phyloP scores from a whole-genome alignment of 2,888 invertebrate genomes.

The Micoletzkya japonica region DNA sequence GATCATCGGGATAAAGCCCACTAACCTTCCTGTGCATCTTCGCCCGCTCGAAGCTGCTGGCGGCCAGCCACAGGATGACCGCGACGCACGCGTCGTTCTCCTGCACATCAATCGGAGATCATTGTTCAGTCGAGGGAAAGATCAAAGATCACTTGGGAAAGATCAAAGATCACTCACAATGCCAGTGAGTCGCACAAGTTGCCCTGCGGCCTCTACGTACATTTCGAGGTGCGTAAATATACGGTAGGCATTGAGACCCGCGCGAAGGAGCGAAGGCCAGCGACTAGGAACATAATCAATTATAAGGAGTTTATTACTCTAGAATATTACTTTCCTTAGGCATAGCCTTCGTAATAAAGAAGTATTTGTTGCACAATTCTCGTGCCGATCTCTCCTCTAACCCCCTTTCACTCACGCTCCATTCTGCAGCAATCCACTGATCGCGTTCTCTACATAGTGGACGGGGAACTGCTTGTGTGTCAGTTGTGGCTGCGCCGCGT shows the following conservation, averaged over 20 bases:
- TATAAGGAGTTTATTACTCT: neutral
- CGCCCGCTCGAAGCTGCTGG: constrained; percentile 89
- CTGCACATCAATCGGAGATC: too few species aligned
- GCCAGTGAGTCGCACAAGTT: constrained; percentile 39
- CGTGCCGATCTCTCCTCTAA: neutral
- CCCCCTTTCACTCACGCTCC: constrained; percentile 25
- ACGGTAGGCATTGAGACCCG: constrained; percentile 34
- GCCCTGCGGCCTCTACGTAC: constrained; percentile 80
- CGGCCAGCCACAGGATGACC: constrained; percentile 65
- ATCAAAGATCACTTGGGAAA: too few species aligned
- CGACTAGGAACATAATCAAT: constrained; percentile 6
- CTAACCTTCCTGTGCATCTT: constrained; percentile 66
- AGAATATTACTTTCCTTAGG: neutral
- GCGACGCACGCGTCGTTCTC: constrained; percentile 89
- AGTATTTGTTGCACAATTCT: neutral
- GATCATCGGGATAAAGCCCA: neutral
- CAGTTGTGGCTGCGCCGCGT: constrained; percentile 70
- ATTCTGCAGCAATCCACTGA: constrained; percentile 30
- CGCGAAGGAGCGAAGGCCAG: constrained; percentile 28
- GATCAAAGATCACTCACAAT: constrained; percentile 23
- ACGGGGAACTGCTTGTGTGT: constrained; percentile 71
- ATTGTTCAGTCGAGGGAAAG: neutral
- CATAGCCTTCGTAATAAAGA: neutral
- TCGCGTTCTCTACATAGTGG: constrained; percentile 89
- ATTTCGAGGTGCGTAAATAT: constrained; percentile 76